A percentile compares a stretch with the other conserved stretches of the same genome.
Evolutionary conservation across 2,113 vertebrate species (phyloP).

Genomic region (Bubo bubo): DNA sequence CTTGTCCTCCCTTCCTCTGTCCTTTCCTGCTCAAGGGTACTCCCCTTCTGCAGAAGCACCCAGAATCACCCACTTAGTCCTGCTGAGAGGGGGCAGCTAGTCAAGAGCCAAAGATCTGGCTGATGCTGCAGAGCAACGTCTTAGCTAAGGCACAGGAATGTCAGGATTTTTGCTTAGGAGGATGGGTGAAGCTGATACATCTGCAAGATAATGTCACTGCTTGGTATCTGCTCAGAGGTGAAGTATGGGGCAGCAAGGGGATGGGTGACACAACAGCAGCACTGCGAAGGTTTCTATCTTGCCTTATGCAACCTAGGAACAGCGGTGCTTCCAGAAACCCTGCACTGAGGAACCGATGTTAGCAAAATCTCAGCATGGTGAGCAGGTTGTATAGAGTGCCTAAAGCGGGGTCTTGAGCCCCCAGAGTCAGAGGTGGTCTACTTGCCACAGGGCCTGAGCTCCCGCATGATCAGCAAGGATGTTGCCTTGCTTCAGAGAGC

Average conservation of each 20-base stretch:
- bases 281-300: neutral
- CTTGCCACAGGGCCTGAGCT: neutral
- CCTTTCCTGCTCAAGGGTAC: neutral
- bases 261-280: neutral
- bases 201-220: neutral
- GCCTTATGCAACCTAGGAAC: neutral
- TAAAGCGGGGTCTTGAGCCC: neutral
- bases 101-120: neutral
- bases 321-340: neutral
- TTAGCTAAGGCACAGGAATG: neutral
- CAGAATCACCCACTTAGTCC: too few species aligned
- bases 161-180: neutral
- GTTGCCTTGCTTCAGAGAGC: neutral
- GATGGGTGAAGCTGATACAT: neutral
- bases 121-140: neutral
- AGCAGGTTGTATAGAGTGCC: too few species aligned
- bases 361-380: neutral
- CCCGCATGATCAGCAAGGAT: neutral
- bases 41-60: neutral
- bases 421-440: neutral
- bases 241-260: neutral
- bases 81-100: neutral
- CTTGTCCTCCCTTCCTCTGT: neutral
- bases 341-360: neutral
- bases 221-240: neutral